A percentile compares a stretch with the other conserved stretches of the same genome.
Conservation (phyloP, 2,113 vertebrate species). For the Henicopernis longicauda region DNA sequence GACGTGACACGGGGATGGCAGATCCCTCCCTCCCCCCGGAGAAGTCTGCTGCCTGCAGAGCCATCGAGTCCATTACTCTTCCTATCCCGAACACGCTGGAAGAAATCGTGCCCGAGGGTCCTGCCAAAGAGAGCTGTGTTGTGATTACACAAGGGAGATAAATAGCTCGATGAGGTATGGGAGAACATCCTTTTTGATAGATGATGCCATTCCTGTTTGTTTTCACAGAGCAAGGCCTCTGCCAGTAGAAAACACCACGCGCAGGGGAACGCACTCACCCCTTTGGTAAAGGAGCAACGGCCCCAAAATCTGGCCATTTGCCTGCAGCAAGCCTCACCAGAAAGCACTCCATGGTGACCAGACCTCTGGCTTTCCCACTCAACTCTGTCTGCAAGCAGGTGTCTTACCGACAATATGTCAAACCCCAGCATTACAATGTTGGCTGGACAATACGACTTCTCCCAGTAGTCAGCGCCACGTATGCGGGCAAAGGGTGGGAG, state of each 20-base stretch:
- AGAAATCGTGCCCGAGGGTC: not conserved
- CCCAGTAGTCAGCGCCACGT: accelerated
- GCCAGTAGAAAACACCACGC: not conserved
- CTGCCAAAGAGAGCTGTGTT: not conserved
- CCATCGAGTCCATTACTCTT: not conserved
- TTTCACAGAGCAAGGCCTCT: not conserved
- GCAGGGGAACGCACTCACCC: not conserved
- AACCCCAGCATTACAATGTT: not conserved
- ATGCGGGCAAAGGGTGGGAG: not conserved
- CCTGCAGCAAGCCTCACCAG: not conserved
- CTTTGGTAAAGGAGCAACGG: not conserved
- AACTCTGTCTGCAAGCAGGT: not conserved
- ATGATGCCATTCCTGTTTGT: not conserved
- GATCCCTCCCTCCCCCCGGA: not conserved
- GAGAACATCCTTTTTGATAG: not conserved
- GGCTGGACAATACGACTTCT: not conserved
- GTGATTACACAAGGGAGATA: not conserved
- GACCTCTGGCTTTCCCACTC: not conserved
- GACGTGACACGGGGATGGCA: accelerated
- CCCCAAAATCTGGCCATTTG: not conserved
- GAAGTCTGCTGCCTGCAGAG: not conserved
- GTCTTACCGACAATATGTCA: not conserved
- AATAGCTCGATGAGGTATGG: not conserved
- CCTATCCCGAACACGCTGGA: not conserved
- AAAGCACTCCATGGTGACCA: not conserved